phyloP scores from a whole-genome alignment of 2,113 vertebrate species.

The Electrona antarctica region DNA sequence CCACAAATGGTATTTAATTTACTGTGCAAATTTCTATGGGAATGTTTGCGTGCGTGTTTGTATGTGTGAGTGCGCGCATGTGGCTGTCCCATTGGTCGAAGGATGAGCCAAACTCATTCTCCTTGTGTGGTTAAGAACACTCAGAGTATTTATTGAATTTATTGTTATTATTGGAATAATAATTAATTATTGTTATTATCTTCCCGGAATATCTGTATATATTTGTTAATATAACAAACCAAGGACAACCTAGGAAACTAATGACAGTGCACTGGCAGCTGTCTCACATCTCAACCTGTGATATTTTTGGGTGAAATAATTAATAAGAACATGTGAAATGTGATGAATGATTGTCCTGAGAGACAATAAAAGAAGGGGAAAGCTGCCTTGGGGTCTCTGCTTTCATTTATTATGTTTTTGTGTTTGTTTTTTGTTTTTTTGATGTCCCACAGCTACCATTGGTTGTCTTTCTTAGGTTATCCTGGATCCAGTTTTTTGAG shows the following conservation, averaged over 20 bases:
- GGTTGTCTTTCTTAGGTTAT: neutral
- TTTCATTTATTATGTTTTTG: neutral
- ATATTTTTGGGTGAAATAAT: slow-evolving; percentile 54
- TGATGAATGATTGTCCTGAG: slow-evolving; percentile 53
- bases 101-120: slow-evolving; percentile 69
- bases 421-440: neutral
- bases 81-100: slow-evolving; percentile 63
- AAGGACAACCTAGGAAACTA: slow-evolving; percentile 52
- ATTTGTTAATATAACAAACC: slow-evolving; percentile 68
- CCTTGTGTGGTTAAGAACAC: slow-evolving; percentile 74
- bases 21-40: slow-evolving; percentile 57
- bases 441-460: neutral
- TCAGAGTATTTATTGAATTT: slow-evolving; percentile 83
- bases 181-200: slow-evolving; percentile 56
- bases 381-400: slow-evolving; percentile 28
- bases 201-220: slow-evolving; percentile 70
- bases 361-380: slow-evolving; percentile 58
- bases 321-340: slow-evolving; percentile 49
- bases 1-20: slow-evolving; percentile 63
- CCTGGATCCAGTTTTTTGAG: neutral
- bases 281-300: slow-evolving; percentile 60
- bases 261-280: slow-evolving; percentile 42
- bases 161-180: slow-evolving; percentile 75
- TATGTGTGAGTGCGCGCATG: slow-evolving; percentile 37
- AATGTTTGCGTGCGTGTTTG: slow-evolving; percentile 33